Evolutionary conservation across 2,888 invertebrate species (phyloP).

Genomic region (Mesochorus sp.): DNA sequence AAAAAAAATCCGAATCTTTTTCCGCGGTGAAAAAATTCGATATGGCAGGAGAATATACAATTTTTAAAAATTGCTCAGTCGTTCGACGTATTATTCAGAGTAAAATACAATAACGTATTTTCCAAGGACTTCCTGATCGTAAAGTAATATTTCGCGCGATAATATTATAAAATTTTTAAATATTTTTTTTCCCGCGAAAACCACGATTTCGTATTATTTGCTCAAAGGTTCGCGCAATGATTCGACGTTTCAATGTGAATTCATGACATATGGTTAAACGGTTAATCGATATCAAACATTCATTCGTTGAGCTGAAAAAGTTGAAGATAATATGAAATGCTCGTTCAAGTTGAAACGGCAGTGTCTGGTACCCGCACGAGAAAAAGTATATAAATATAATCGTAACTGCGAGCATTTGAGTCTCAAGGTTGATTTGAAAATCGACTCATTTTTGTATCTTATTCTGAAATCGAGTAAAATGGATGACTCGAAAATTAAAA

Average conservation of each 20-base stretch:
- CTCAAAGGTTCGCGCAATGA: neutral
- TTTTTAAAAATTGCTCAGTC: no score
- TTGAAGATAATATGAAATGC: neutral
- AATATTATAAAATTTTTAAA: neutral
- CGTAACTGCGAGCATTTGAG: conserved; percentile 1
- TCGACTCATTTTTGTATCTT: neutral
- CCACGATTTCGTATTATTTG: conserved; percentile 13
- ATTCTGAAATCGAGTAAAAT: neutral
- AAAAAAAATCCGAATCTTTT: no score
- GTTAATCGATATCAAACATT: conserved; percentile 24
- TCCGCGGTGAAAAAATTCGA: no score
- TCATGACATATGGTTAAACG: neutral
- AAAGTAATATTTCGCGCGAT: no score
- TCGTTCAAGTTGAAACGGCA: neutral
- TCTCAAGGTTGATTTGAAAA: neutral
- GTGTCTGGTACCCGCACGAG: neutral
- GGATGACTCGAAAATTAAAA: neutral
- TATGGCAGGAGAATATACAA: no score
- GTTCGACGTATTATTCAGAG: no score
- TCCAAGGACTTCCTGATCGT: no score
- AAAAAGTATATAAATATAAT: neutral
- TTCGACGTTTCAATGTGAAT: neutral
- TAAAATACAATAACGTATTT: no score
- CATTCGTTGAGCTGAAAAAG: neutral
- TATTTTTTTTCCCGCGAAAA: neutral